Base-by-base conservation (phyloP, 2,888 invertebrate species). In the Athetis lepigone region DNA sequence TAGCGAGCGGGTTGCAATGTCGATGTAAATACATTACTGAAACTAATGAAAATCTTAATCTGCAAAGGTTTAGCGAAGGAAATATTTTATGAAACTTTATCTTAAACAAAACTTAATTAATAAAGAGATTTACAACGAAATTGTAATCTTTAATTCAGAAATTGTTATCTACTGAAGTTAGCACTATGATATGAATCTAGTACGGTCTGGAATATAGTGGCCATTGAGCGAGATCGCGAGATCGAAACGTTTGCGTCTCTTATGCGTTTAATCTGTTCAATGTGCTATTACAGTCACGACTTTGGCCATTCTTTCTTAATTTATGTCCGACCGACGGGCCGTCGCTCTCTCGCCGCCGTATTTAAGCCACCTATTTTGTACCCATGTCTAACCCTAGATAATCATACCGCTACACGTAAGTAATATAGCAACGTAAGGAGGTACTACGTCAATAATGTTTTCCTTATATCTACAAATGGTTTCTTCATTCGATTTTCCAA, bases 211-310 rank as follows among this genome's bases (percentile, higher is more conserved):
- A 77, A 80, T 78, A 69, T 51, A 67, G 62, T 70, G 72, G 80
- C 71, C 72, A 66, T 75, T 84, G 81, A 62, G 57, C 58, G 57
- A 49, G 84, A 86, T 87, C 82, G 84, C 46, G 50, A 54, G 83
- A 85, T 87, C 83, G 85, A 80, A 80, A 78, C 82, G 78, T 85
- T 86, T 85, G 77, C 82, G 85, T 88, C 85, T 78, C 81, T 85
- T 79, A 84, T 84, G 83, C 89, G 78, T 88, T 91, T 93, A 93
- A 92, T 92, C 90, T 88, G 88, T 87, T 89, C 89, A 87, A 91
- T 92, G 90, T 88, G 88, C 86, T 88, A 90, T 92, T 92, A 91
- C 83, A 90, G 88, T 88, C 90, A 87, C 88, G 93, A 93, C 87
- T 93, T 92, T 79, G 87, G 86, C 90, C 87, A 88, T 93, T 91